phyloP scores from a whole-genome alignment of 2,113 vertebrate species.

The Podocnemis expansa region DNA sequence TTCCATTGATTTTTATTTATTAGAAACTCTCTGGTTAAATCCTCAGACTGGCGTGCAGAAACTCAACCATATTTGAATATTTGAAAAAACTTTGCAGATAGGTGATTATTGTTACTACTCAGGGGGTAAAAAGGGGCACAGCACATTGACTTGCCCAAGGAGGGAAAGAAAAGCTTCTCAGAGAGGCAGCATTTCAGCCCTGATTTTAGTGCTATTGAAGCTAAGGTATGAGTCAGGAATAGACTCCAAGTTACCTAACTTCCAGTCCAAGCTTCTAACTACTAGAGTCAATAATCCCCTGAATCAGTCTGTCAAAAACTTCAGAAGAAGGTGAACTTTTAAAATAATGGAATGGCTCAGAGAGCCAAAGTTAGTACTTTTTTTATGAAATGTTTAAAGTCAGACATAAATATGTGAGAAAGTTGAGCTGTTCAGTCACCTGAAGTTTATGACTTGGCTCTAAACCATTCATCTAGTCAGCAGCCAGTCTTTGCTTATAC shows the following conservation, averaged over 20 bases:
- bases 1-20: not conserved
- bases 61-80: not conserved
- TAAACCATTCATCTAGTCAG: slow-evolving; percentile 60
- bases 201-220: not conserved
- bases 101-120: not conserved
- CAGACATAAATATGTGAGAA: slow-evolving; percentile 67
- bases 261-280: not conserved
- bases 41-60: not conserved
- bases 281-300: not conserved
- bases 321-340: slow-evolving; percentile 13
- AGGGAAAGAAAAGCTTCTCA: not conserved
- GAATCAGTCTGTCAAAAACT: not conserved
- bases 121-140: not conserved
- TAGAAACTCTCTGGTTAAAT: not conserved
- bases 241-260: not conserved
- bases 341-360: slow-evolving; percentile 39
- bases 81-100: not conserved
- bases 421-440: slow-evolving; percentile 52
- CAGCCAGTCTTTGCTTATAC: slow-evolving; percentile 19
- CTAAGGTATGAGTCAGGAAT: not conserved
- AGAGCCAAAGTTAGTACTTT: slow-evolving; percentile 42
- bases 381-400: slow-evolving; percentile 61
- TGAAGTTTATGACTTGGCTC: slow-evolving; percentile 64
- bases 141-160: not conserved
- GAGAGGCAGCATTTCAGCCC: not conserved